These are phyloP conservation scores for Epinotia brunnichana DNA, from an alignment of 2,888 invertebrate species.

Conservation along the genomic window DNA sequence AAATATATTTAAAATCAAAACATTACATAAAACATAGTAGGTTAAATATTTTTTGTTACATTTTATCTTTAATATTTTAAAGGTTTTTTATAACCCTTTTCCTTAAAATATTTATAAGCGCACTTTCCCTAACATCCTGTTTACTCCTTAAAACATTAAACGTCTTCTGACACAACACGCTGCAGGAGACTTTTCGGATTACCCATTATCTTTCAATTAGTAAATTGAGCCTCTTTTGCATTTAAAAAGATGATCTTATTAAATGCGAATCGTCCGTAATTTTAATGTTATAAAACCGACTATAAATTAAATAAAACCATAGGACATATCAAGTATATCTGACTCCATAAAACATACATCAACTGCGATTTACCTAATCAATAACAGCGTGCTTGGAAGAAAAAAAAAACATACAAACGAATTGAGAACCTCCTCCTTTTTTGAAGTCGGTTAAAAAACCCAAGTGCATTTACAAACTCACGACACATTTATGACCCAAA, in stretches of 20 bases:
- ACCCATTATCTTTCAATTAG: slow-evolving; percentile 34
- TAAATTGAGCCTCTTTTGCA: slow-evolving; percentile 38
- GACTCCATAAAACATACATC: too few species aligned
- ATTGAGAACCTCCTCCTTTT: too few species aligned
- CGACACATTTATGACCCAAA: slow-evolving; percentile 17
- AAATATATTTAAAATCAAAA: too few species aligned
- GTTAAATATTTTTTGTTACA: slow-evolving; percentile 41
- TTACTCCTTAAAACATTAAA: slow-evolving; percentile 17
- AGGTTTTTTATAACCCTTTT: background rate
- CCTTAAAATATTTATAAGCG: background rate
- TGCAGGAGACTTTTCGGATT: slow-evolving; percentile 4
- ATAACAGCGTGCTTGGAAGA: background rate
- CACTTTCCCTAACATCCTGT: slow-evolving; percentile 12
- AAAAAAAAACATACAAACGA: too few species aligned
- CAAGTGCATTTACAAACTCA: slow-evolving; percentile 23
- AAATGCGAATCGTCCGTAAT: background rate
- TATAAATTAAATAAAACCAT: background rate
- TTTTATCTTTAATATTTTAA: background rate
- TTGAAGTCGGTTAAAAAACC: too few species aligned
- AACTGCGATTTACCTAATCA: too few species aligned
- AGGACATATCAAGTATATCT: background rate
- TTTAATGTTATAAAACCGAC: background rate
- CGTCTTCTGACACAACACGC: slow-evolving; percentile 18
- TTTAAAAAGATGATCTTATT: slow-evolving; percentile 20
- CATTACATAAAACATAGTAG: too few species aligned